phyloP scores from a whole-genome alignment of 2,888 invertebrate genomes.

The Serripes groenlandicus region DNA sequence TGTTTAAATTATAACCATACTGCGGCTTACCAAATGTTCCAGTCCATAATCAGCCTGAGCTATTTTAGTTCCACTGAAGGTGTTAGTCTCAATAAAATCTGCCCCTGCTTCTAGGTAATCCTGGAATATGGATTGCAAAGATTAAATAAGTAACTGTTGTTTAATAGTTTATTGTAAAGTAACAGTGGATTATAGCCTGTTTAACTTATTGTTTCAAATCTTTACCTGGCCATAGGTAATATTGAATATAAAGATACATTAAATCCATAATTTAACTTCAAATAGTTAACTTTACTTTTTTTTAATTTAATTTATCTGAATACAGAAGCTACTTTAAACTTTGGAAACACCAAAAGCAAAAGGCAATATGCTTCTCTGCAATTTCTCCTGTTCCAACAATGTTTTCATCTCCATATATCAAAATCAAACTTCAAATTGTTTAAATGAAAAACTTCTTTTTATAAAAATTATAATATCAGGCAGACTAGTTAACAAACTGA shows the following conservation, averaged over 20 bases:
- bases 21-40: slow-evolving; percentile 86
- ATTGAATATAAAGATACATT: too few species aligned
- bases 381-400: not conserved
- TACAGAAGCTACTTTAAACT: not conserved
- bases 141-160: too few species aligned
- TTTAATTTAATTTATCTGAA: too few species aligned
- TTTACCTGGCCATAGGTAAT: too few species aligned
- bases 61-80: slow-evolving; percentile 88
- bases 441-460: not conserved
- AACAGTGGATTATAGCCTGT: too few species aligned
- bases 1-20: too few species aligned
- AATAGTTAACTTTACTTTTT: too few species aligned
- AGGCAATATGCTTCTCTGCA: not conserved
- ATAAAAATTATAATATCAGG: not conserved
- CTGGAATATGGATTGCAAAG: too few species aligned
- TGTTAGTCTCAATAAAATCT: slow-evolving; percentile 89
- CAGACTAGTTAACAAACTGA: not conserved
- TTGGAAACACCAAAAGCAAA: not conserved
- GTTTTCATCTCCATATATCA: not conserved
- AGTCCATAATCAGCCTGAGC: slow-evolving; percentile 88
- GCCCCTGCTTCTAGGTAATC: slow-evolving; percentile 88
- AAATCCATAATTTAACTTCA: too few species aligned
- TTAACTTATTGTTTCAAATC: too few species aligned
- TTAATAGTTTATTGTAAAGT: too few species aligned
- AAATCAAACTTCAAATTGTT: not conserved